Conservation (phyloP, 2,888 invertebrate species). For the Hydropsyche betteni region DNA sequence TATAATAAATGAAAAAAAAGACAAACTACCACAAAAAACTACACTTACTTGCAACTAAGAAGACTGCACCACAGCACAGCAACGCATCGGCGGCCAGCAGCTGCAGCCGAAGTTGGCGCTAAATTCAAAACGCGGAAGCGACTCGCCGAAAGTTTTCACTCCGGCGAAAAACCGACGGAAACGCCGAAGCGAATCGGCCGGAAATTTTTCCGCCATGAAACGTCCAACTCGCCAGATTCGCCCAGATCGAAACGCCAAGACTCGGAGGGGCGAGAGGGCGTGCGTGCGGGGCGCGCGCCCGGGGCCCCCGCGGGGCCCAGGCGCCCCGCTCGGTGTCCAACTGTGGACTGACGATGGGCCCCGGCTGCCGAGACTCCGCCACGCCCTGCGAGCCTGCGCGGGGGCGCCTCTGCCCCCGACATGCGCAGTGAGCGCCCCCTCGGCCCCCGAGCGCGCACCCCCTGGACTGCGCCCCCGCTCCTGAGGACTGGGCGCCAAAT, state of each 20-base stretch:
- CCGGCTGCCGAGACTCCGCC: conserved; percentile 53
- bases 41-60: too few species aligned
- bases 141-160: background rate
- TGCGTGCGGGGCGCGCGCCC: background rate
- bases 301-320: conserved; percentile 6
- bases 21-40: too few species aligned
- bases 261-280: too few species aligned
- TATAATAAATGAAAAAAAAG: too few species aligned
- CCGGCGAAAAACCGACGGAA: too few species aligned
- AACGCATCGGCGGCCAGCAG: too few species aligned
- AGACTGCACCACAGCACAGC: too few species aligned
- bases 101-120: background rate
- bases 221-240: too few species aligned
- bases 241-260: too few species aligned
- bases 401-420: conserved; percentile 30
- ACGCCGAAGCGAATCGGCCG: too few species aligned
- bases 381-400: conserved; percentile 51
- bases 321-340: conserved; percentile 61
- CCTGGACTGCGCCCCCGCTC: background rate
- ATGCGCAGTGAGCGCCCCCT: conserved; percentile 44
- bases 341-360: conserved; percentile 64
- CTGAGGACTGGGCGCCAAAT: background rate
- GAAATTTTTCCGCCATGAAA: too few species aligned
- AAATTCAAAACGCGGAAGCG: background rate
- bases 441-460: background rate